These are phyloP conservation scores for Smutsia temminckii DNA, from an alignment of 2,797 vertebrate genomes.

Conservation along the genomic window DNA sequence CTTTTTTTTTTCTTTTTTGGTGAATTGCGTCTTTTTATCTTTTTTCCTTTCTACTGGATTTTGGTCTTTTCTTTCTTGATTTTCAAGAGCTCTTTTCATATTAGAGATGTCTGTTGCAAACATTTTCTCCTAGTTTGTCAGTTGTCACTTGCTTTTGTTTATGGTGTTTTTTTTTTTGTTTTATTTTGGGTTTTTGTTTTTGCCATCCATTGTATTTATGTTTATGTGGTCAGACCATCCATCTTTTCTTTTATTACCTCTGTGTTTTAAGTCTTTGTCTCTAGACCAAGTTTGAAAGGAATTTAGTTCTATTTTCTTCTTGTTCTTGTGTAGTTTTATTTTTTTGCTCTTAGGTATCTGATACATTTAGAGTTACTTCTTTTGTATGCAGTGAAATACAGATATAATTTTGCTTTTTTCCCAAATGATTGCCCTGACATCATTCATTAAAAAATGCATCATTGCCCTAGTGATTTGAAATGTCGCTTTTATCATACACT, in stretches of 20 bases:
- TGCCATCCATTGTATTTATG: background rate
- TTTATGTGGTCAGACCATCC: background rate
- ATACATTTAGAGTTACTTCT: slow-evolving; percentile 19
- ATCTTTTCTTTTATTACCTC: background rate
- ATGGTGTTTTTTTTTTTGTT: background rate
- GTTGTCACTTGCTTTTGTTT: background rate
- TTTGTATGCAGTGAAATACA: background rate
- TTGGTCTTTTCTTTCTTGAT: background rate
- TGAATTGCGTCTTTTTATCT: background rate
- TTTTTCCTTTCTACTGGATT: background rate
- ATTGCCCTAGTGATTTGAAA: background rate
- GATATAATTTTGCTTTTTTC: background rate
- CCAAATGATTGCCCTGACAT: background rate
- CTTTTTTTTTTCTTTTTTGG: background rate
- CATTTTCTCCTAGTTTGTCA: background rate
- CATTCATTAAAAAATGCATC: slow-evolving; percentile 15
- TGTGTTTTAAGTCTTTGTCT: slow-evolving; percentile 36
- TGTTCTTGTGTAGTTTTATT: background rate
- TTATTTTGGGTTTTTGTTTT: background rate
- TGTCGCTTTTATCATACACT: background rate
- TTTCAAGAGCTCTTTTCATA: background rate
- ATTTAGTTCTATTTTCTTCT: background rate
- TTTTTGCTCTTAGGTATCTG: background rate
- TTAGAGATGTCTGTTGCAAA: background rate
- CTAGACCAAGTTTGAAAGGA: background rate